These are phyloP conservation scores for Drosophila hydei DNA, from an alignment of 1,140 invertebrate species.

Conservation along the genomic window DNA sequence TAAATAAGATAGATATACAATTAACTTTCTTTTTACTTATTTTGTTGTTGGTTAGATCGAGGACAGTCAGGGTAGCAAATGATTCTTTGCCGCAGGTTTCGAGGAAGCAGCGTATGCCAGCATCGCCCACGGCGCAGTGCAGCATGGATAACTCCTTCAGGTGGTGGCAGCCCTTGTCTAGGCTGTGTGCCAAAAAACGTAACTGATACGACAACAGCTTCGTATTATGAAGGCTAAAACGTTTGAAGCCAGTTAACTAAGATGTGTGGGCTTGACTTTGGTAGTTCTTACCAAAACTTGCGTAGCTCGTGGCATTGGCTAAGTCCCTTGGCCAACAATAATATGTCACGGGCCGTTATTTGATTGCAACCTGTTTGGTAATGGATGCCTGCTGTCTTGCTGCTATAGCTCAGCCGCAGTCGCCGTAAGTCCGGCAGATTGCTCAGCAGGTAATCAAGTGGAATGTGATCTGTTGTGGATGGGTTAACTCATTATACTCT, in stretches of 20 bases:
- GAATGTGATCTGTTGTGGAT: constrained; percentile 79
- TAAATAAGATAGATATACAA: neutral
- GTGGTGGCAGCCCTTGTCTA: constrained; percentile 79
- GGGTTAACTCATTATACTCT: constrained; percentile 7
- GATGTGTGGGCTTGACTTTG: neutral
- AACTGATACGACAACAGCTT: constrained; percentile 77
- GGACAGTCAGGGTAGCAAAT: constrained; percentile 65
- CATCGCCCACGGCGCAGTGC: constrained; percentile 80
- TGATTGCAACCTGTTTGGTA: constrained; percentile 81
- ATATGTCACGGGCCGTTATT: constrained; percentile 68
- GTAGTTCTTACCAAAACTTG: constrained; percentile 67
- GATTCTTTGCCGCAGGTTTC: constrained; percentile 74
- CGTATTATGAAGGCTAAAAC: constrained; percentile 73
- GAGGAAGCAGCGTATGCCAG: constrained; percentile 76
- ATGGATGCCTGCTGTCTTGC: constrained; percentile 77
- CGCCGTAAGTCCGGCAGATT: constrained; percentile 81
- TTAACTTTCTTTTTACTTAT: constrained; percentile 57
- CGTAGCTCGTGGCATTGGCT: constrained; percentile 73
- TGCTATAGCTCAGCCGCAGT: constrained; percentile 79
- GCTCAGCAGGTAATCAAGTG: constrained; percentile 83
- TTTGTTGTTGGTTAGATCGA: constrained; percentile 83
- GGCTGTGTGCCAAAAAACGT: constrained; percentile 65
- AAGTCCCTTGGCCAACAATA: constrained; percentile 69
- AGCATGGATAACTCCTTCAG: constrained; percentile 68
- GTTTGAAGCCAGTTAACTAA: neutral